A percentile compares a stretch with the other conserved stretches of the same genome.
Conservation (phyloP, 2,797 vertebrate species). For the Halcyon smyrnensis region DNA sequence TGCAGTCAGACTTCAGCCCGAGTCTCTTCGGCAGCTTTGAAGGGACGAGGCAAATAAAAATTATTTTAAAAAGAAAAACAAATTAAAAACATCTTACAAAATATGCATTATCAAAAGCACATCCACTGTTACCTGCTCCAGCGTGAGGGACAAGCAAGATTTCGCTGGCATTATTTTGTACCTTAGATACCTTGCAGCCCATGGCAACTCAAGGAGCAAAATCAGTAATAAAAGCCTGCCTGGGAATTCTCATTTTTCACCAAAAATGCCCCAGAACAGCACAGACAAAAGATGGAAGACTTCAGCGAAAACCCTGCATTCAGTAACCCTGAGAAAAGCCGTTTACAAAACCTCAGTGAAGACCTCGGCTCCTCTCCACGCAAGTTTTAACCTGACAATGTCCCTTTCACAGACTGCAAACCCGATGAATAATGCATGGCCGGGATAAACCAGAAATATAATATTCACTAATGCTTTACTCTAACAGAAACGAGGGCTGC, state of each 20-base stretch:
- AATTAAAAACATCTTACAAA: not conserved
- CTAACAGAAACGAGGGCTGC: conserved; percentile 10
- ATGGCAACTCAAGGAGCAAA: not conserved
- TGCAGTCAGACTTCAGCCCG: not conserved
- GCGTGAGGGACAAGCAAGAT: not conserved
- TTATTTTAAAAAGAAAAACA: too few species aligned
- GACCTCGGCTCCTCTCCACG: not conserved
- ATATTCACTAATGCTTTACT: conserved; percentile 52
- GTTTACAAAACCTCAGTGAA: not conserved
- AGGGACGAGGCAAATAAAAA: not conserved
- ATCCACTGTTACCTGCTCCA: not conserved
- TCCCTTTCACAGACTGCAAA: conserved; percentile 52
- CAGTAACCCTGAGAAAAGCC: conserved; percentile 8
- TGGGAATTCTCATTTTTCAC: not conserved
- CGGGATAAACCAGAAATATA: conserved; percentile 51
- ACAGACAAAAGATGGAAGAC: not conserved
- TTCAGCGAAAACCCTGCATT: not conserved
- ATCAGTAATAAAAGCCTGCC: not conserved
- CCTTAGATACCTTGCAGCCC: not conserved
- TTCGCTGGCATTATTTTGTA: not conserved
- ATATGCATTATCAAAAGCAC: not conserved
- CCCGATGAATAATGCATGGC: conserved; percentile 65
- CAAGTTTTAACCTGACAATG: conserved; percentile 69
- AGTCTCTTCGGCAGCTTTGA: not conserved
- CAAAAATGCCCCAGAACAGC: not conserved